phyloP scores from a whole-genome alignment of 2,113 vertebrate species.

The Pteropus alecto region DNA sequence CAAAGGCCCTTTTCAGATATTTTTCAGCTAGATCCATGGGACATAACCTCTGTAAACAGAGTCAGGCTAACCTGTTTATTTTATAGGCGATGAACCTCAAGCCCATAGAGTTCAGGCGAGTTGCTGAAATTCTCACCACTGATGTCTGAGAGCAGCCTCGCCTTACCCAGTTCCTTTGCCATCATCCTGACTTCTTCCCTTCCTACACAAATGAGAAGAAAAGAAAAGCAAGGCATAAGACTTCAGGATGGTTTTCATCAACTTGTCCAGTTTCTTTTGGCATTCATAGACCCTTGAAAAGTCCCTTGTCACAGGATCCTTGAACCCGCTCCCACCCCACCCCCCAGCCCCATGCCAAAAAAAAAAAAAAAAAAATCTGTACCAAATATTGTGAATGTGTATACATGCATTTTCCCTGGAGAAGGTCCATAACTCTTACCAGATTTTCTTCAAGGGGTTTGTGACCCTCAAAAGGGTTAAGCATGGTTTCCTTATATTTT shows the following conservation, averaged over 20 bases:
- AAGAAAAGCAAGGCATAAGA: neutral
- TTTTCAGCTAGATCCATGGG: neutral
- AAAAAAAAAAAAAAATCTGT: neutral
- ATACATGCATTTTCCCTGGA: neutral
- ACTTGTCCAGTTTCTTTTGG: neutral
- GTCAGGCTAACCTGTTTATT: neutral
- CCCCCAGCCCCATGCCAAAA: accelerated
- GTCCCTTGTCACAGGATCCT: neutral
- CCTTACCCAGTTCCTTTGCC: neutral
- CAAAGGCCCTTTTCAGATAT: neutral
- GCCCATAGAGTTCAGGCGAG: accelerated
- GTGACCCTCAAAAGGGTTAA: constrained; percentile 11
- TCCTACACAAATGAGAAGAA: neutral
- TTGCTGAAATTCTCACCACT: neutral
- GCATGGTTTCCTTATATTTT: constrained; percentile 36
- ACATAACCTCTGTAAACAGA: neutral
- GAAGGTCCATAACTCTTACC: neutral
- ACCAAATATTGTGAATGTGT: neutral
- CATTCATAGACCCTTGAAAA: neutral
- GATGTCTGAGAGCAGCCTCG: neutral
- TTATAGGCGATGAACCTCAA: neutral
- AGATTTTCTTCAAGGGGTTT: constrained; percentile 16
- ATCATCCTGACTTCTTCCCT: neutral
- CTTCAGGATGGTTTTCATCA: neutral
- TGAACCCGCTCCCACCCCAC: neutral